phyloP scores from a whole-genome alignment of 2,797 vertebrate genomes.

The Danio tinwini region DNA sequence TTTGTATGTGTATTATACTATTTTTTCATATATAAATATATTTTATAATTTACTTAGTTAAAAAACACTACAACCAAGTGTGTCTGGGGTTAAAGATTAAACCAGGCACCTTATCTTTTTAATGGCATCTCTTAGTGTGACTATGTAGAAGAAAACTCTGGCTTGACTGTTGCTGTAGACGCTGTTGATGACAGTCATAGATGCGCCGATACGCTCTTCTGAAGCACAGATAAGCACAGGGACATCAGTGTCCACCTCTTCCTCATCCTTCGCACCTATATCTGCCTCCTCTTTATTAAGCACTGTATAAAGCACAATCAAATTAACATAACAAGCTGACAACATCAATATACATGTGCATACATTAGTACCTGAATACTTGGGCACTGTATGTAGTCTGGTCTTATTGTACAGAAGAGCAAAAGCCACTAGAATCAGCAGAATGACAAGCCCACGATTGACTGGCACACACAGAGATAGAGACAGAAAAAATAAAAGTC shows the following conservation, averaged over 20 bases:
- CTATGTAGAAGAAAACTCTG: constrained; percentile 89
- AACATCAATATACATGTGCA: neutral
- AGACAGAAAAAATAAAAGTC: neutral
- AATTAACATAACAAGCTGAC: neutral
- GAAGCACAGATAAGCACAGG: constrained; percentile 91
- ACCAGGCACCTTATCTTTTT: constrained; percentile 79
- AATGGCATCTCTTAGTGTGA: constrained; percentile 87
- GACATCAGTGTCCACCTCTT: constrained; percentile 76
- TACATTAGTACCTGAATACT: constrained; percentile 72
- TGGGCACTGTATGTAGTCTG: constrained; percentile 69
- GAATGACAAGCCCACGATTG: constrained; percentile 85
- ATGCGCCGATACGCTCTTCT: constrained; percentile 85
- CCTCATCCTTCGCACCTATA: neutral
- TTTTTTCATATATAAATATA: too few relatives aligned
- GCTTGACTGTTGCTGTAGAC: constrained; percentile 89
- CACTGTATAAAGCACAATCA: constrained; percentile 53
- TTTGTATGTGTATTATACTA: too few relatives aligned
- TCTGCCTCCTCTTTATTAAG: constrained; percentile 39
- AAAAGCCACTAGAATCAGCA: constrained; percentile 86
- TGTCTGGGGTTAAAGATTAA: neutral
- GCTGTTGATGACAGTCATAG: constrained; percentile 93
- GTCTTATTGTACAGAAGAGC: constrained; percentile 87
- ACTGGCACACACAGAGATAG: constrained; percentile 78
- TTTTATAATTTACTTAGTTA: too few relatives aligned
- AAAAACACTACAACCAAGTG: neutral